Conservation (phyloP, 2,113 vertebrate genomes). For the Silurus asotus region DNA sequence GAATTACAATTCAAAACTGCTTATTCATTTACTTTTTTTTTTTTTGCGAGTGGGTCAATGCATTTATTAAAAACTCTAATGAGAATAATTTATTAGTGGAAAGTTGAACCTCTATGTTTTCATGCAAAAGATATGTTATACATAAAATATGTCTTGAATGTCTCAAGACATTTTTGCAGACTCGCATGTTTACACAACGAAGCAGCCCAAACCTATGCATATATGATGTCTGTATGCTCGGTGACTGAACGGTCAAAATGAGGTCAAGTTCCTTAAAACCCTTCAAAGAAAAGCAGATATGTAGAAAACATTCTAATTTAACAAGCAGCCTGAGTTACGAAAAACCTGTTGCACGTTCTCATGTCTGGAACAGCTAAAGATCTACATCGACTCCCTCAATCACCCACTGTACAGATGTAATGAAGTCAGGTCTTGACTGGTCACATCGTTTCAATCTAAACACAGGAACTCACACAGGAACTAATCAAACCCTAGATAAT, state of each 20-base stretch:
- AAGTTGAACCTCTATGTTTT: too few relatives aligned
- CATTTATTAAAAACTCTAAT: too few relatives aligned
- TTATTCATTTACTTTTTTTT: too few relatives aligned
- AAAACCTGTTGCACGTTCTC: neutral
- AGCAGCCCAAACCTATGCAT: neutral
- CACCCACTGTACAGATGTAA: slow-evolving; percentile 54
- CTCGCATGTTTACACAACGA: neutral
- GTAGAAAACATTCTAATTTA: neutral
- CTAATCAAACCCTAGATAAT: slow-evolving; percentile 54
- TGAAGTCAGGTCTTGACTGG: slow-evolving; percentile 50
- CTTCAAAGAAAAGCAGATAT: neutral
- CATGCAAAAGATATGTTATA: too few relatives aligned
- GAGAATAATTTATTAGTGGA: too few relatives aligned
- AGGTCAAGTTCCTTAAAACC: neutral
- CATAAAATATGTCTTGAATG: neutral
- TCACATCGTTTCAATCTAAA: slow-evolving; percentile 59
- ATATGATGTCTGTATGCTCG: neutral
- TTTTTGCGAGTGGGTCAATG: too few relatives aligned
- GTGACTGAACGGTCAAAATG: neutral
- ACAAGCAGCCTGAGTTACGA: neutral
- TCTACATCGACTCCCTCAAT: slow-evolving; percentile 26
- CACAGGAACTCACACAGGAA: slow-evolving; percentile 36
- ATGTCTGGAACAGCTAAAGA: slow-evolving; percentile 4
- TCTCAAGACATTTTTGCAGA: neutral
- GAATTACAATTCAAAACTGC: too few relatives aligned